Percentiles rank a stretch among this genome's conserved stretches.
Evolutionary conservation across 2,797 vertebrate species (phyloP).

Genomic region (Aplochiton taeniatus): DNA sequence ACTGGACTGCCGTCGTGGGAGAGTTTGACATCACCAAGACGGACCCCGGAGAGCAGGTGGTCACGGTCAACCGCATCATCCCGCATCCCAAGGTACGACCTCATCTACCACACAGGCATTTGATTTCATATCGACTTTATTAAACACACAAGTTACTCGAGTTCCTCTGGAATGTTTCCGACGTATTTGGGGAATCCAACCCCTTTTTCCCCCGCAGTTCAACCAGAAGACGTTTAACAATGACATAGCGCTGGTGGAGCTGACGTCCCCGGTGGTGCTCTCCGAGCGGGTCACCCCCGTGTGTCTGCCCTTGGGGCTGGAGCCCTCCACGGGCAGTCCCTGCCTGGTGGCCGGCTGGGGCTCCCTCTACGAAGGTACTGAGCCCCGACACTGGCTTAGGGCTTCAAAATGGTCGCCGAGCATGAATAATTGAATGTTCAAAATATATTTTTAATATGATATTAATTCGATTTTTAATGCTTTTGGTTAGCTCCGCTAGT

Average conservation of each 20-base stretch:
- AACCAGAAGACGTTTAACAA: constrained; percentile 91
- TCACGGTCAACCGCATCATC: constrained; percentile 88
- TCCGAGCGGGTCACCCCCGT: constrained; percentile 79
- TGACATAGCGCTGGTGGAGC: constrained; percentile 89
- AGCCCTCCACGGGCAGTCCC: constrained; percentile 81
- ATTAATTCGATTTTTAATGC: too few relatives aligned
- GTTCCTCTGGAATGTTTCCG: too few relatives aligned
- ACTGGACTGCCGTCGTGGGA: constrained; percentile 88
- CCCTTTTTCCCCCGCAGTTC: constrained; percentile 83
- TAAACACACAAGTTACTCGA: not conserved
- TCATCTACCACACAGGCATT: not conserved
- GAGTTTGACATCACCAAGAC: constrained; percentile 83
- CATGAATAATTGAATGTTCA: too few relatives aligned
- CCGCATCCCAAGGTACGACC: constrained; percentile 86
- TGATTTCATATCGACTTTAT: too few relatives aligned
- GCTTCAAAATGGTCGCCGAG: too few relatives aligned
- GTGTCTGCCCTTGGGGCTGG: constrained; percentile 83
- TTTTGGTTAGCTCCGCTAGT: too few relatives aligned
- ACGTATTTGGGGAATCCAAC: too few relatives aligned
- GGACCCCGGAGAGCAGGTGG: constrained; percentile 76
- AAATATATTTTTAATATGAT: too few relatives aligned
- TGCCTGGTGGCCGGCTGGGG: constrained; percentile 95
- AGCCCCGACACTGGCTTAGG: not conserved
- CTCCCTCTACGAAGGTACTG: constrained; percentile 88
- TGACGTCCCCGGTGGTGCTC: constrained; percentile 76